Base-by-base conservation (phyloP, 2,888 invertebrate genomes). In the Rapana venosa region DNA sequence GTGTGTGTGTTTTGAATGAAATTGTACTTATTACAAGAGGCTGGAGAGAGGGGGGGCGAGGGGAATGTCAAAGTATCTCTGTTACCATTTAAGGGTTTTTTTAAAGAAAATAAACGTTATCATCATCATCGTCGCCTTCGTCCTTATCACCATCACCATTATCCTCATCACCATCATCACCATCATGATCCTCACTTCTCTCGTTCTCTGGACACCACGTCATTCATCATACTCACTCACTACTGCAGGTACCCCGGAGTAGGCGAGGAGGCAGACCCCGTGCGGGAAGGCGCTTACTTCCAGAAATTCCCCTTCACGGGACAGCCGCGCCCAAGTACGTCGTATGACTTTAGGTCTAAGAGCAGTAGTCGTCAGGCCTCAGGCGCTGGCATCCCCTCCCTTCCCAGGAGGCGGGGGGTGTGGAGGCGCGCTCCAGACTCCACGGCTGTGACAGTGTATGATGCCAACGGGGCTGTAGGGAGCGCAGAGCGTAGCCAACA, bases 271-370 rank as follows among this genome's bases (percentile, higher is more conserved):
- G 47, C 81, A 22, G 22, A 22, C 13, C 81, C 81, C 26, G 47
- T 5, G 6, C 36, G 81, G 26, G 81, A 83, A 6, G 81, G 81
- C 11, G 81, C 81, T 20, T 83, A 83, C 81, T 83, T 83, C 47
- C 2, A 13, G 47, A 36, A 30, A 5, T 83, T 83, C 47, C 81
- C 81, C 47, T 1, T 5, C 81, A 47, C 13, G 0, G 81, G 81
- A n/a, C 20, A 83, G 81, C 20, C 36, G 81, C 81, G 47, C 22
- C 22, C 81, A 83, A 0, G 81, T 83, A 83, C 81, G 81, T 83
- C 47, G 26, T 36, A 36, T 47, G 81, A 83, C 26, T 83, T 36
- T 83, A 83, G 81, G 26, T 36, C 81, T 26, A 2, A 83, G 6
- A 83, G 22, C 47, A 17, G 22, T 22, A 36, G 36, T 0, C 66